Base-by-base conservation (phyloP, 2,797 vertebrate species). In the Channallabes apus region DNA sequence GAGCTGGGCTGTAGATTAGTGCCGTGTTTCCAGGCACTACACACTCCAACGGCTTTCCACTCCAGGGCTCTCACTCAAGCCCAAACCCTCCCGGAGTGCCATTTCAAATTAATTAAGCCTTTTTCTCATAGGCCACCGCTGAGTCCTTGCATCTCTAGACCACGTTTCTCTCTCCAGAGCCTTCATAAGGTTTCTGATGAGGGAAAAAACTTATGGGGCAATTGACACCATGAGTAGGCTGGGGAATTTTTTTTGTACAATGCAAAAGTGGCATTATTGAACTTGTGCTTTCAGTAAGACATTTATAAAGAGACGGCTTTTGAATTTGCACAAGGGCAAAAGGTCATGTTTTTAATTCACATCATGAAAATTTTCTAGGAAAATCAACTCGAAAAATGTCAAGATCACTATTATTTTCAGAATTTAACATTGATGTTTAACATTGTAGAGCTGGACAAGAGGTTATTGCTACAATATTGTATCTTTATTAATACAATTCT, bases 31-130 rank as follows among this genome's bases (percentile, higher is more conserved):
- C 96, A 96, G 95, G 96, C 96, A 95, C 95, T 96, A 91, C 90
- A 94, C 94, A 93, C 94, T 95, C 95, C 96, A 96, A 96, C 95
- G 95, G 95, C 96, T 97, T 98, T 97, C 96, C 96, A 97, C 96
- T 97, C 95, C 93, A 96, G 90, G 92, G 95, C 95, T 91, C 94
- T 96, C 96, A 97, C 75, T 69, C 82, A 62, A 96, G 95, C 95
- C 94, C 93, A 93, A 96, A 96, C 95, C 93, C 94, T 95, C 93
- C 96, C 94, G 96, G 97, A 97, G 97, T 96, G 96, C 96, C 96
- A 97, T 97, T 98, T 97, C 96, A 97, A 97, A 98, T 97, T 96
- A 98, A 99, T 98, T 97, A 97, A 97, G 97, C 93, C 93, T 95
- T 93, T 81, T 93, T 95, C 93, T 85, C 82, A 94, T 96, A 95